These are phyloP conservation scores for Epinotia brunnichana DNA, from an alignment of 2,888 invertebrate genomes.

Conservation along the genomic window DNA sequence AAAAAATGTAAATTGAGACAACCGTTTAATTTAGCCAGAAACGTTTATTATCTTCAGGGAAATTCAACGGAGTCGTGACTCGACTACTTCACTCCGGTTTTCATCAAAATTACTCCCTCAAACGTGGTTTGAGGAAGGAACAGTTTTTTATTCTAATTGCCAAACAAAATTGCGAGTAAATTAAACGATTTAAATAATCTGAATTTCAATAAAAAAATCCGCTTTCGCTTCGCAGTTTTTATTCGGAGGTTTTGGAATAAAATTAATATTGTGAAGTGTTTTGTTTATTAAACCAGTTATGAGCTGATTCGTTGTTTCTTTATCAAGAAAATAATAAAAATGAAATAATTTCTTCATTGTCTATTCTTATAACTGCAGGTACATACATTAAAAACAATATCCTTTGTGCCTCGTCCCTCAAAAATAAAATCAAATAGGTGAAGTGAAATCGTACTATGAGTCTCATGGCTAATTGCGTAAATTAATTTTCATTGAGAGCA, in stretches of 20 bases:
- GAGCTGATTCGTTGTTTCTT: neutral
- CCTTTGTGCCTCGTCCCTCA: too few species aligned
- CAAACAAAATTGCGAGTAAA: slow-evolving; percentile 55
- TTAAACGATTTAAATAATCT: slow-evolving; percentile 41
- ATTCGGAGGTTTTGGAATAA: slow-evolving; percentile 24
- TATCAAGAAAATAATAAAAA: slow-evolving; percentile 3
- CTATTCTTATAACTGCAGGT: too few species aligned
- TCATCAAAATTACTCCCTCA: slow-evolving; percentile 57
- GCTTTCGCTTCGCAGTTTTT: slow-evolving; percentile 17
- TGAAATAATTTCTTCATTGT: neutral
- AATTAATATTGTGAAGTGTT: slow-evolving; percentile 26
- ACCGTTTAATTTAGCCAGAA: slow-evolving; percentile 75
- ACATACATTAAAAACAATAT: too few species aligned
- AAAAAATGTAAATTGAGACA: slow-evolving; percentile 56
- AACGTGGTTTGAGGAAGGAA: slow-evolving; percentile 49
- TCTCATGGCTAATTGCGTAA: too few species aligned
- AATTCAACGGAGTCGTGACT: slow-evolving; percentile 75
- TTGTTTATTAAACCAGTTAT: slow-evolving; percentile 16
- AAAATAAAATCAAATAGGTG: too few species aligned
- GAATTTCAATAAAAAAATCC: slow-evolving; percentile 32
- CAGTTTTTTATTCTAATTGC: slow-evolving; percentile 60
- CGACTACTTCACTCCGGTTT: slow-evolving; percentile 63
- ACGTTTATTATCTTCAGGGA: slow-evolving; percentile 80
- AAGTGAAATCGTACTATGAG: too few species aligned
- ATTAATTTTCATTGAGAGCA: too few species aligned